Percentiles rank a stretch among this genome's conserved stretches.
Conservation (phyloP, 2,888 invertebrate species). For the Mongoloraphidia duomilia region DNA sequence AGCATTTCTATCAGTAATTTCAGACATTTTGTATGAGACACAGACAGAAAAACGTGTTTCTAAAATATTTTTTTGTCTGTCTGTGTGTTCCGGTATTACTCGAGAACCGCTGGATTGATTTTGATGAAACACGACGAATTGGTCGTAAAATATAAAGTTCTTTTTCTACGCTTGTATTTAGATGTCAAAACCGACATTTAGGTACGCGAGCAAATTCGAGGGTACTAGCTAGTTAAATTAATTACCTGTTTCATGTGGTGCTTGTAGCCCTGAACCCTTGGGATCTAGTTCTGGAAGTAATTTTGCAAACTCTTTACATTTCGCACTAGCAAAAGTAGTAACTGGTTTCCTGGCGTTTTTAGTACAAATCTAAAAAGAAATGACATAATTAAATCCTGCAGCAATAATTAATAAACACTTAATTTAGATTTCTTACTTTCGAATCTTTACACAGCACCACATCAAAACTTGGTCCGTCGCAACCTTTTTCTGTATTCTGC, state of each 20-base stretch:
- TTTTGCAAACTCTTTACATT: constrained; percentile 48
- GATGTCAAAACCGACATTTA: too few relatives aligned
- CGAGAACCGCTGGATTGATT: too few relatives aligned
- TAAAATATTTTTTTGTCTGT: too few relatives aligned
- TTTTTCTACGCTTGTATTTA: too few relatives aligned
- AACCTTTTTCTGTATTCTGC: constrained; percentile 37
- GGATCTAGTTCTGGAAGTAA: constrained; percentile 45
- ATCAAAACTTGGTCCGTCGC: constrained; percentile 47
- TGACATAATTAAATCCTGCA: neutral
- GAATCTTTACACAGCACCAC: constrained; percentile 52
- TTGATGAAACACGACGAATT: too few relatives aligned
- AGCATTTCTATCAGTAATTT: neutral
- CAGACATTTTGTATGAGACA: too few relatives aligned
- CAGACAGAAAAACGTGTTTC: too few relatives aligned
- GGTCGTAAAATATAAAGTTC: too few relatives aligned
- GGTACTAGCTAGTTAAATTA: neutral
- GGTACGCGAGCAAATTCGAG: too few relatives aligned
- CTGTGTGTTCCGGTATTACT: too few relatives aligned
- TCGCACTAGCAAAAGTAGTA: constrained; percentile 43
- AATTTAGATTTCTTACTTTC: constrained; percentile 29
- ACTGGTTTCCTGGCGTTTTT: constrained; percentile 37
- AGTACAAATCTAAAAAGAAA: constrained; percentile 27
- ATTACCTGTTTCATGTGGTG: constrained; percentile 51
- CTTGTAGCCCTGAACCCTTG: constrained; percentile 55
- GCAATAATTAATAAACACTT: neutral